Percentiles rank a stretch among this genome's conserved stretches.
Conservation (phyloP, 2,888 invertebrate genomes). For the Leptinotarsa tumamoca region DNA sequence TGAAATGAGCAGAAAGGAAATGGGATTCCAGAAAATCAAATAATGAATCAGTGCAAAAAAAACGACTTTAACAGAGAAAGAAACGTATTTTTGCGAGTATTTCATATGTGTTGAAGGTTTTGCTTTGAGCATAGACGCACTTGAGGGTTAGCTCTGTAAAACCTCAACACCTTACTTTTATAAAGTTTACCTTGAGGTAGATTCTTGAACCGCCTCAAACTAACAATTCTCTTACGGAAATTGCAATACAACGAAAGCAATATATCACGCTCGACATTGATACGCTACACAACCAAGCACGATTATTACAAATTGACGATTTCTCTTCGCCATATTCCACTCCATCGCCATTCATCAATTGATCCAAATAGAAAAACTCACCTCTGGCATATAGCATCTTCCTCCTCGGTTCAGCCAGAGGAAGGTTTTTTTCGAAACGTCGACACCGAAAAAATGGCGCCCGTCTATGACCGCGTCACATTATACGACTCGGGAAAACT, state of each 20-base stretch:
- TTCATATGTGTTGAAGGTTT: no score
- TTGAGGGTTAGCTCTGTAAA: no score
- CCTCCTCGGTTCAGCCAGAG: slow-evolving; percentile 1
- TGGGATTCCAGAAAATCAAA: no score
- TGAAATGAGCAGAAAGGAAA: no score
- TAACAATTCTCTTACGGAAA: neutral
- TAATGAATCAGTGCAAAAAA: no score
- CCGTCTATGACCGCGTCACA: slow-evolving; percentile 20
- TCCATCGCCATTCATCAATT: slow-evolving; percentile 10
- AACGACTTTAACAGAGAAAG: no score
- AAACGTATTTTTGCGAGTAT: no score
- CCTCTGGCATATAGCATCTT: slow-evolving; percentile 41
- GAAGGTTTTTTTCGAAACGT: slow-evolving; percentile 6
- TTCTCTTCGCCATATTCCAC: slow-evolving; percentile 26
- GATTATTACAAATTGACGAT: slow-evolving; percentile 23
- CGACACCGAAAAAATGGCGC: slow-evolving; percentile 23
- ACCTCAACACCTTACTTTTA: no score
- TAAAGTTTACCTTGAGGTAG: neutral
- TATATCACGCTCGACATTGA: neutral
- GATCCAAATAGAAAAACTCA: slow-evolving; percentile 19
- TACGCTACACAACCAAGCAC: neutral
- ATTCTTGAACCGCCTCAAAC: neutral
- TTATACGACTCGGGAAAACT: slow-evolving; percentile 26
- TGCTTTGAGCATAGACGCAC: no score
- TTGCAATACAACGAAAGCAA: neutral